These are phyloP conservation scores for Olivierus martensii DNA, from an alignment of 1,140 invertebrate species.

Conservation along the genomic window DNA sequence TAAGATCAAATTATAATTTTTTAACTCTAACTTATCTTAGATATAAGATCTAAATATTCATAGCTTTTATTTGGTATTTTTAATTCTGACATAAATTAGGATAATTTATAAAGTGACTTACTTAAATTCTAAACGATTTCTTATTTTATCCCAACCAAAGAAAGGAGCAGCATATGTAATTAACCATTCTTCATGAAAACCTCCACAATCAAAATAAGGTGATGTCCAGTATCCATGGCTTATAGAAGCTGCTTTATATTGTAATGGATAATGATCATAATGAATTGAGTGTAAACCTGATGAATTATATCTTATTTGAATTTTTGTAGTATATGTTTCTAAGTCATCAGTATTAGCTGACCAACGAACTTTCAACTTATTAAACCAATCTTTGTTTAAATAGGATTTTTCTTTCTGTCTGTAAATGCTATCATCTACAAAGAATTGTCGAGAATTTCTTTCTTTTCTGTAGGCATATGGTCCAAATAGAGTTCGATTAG, in stretches of 20 bases:
- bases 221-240: conserved; percentile 83
- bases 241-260: conserved; percentile 64
- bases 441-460: conserved; percentile 65
- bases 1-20: background rate
- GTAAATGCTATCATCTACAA: conserved; percentile 71
- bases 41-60: conserved; percentile 1
- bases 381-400: conserved; percentile 70
- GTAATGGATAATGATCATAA: conserved; percentile 81
- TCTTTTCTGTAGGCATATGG: conserved; percentile 84
- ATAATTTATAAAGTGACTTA: too few species aligned
- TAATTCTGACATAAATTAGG: too few species aligned
- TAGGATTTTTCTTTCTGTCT: conserved; percentile 30
- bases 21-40: background rate
- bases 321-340: conserved; percentile 84
- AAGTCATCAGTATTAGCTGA: conserved; percentile 81
- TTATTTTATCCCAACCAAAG: conserved; percentile 90
- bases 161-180: conserved; percentile 90
- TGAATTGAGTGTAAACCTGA: conserved; percentile 62
- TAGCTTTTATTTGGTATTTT: too few species aligned
- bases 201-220: conserved; percentile 89
- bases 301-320: conserved; percentile 78
- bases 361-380: conserved; percentile 80
- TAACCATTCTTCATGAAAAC: conserved; percentile 57
- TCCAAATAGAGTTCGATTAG: conserved; percentile 68
- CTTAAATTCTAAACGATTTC: conserved; percentile 85